Base-by-base conservation (phyloP, 2,888 invertebrate species). In the Azorinus chamasolen region DNA sequence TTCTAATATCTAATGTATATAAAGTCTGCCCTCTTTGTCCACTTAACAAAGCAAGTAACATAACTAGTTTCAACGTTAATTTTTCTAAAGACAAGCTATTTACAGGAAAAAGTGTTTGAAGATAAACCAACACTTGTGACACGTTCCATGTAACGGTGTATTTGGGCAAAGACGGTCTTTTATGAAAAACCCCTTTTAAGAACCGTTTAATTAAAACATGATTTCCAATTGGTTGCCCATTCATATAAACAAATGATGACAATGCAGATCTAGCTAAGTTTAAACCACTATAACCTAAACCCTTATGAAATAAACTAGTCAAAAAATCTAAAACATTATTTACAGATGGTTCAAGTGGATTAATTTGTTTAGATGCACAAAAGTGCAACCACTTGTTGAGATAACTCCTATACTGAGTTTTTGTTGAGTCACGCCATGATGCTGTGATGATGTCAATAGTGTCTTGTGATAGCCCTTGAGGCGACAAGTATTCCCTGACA, bases 351-450 rank as follows among this genome's bases (percentile, higher is more conserved):
- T 58, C 39, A 68, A 74, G 53, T 25, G 24, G n/a, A 80, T 69
- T 18, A 64, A 27, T 32, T 53, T 75, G 6, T n/a, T 54, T 41
- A 50, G 55, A 43, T 65, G 54, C 0, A 61, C 69, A 75, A 80
- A 73, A 79, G 10, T 6, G 39, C 20, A 76, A 37, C 80, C 76
- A 76, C 39, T 69, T 69, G 46, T 55, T 45, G 24, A 70, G n/a
- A 59, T 61, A 54, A 8, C 48, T 32, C 51, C 64, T 20, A 70
- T 76, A 80, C 5, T 61, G 61, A 20, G 46, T 61, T 32, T 12
- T 46, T 32, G 61, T 61, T 24, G 46, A 46, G 16, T 48, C 14
- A 48, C 46, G 18, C 61, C 61, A 61, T 8, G 61, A 61, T 37
- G 43, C 6, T 4, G 45, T 27, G 12, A 61, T 50, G n/a, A 61